Percentiles rank a stretch among this genome's conserved stretches.
Conservation (phyloP, 2,797 vertebrate species). For the Knipowitschia caucasica region DNA sequence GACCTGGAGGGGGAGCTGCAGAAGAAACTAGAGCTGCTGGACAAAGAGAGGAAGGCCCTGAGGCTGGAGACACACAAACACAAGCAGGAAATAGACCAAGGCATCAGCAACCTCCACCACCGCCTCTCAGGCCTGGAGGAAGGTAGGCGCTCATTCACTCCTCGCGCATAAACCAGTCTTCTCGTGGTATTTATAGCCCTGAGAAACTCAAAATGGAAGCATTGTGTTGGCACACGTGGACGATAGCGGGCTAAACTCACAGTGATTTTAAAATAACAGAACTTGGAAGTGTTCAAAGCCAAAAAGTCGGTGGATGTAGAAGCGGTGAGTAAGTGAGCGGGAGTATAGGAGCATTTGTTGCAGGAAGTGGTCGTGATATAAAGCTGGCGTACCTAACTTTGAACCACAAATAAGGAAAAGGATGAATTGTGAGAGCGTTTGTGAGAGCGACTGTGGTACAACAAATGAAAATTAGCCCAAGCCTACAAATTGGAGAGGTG, state of each 20-base stretch:
- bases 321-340: background rate
- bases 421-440: too few relatives aligned
- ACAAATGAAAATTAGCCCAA: too few relatives aligned
- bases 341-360: background rate
- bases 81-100: constrained; percentile 83
- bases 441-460: too few relatives aligned
- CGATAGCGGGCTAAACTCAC: background rate
- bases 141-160: constrained; percentile 75
- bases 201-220: background rate
- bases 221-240: background rate
- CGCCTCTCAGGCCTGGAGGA: constrained; percentile 85
- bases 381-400: too few relatives aligned
- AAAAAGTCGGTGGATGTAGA: background rate
- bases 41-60: constrained; percentile 85
- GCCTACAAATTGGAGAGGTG: too few relatives aligned
- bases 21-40: constrained; percentile 87
- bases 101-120: constrained; percentile 83
- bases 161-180: background rate
- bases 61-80: constrained; percentile 80
- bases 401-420: too few relatives aligned
- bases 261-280: background rate
- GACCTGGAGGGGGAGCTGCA: constrained; percentile 90
- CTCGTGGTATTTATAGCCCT: background rate
- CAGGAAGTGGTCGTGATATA: background rate
- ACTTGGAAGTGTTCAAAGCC: background rate